A percentile compares a stretch with the other conserved stretches of the same genome.
Conservation (phyloP, 2,797 vertebrate species). For the Crenichthys baileyi region DNA sequence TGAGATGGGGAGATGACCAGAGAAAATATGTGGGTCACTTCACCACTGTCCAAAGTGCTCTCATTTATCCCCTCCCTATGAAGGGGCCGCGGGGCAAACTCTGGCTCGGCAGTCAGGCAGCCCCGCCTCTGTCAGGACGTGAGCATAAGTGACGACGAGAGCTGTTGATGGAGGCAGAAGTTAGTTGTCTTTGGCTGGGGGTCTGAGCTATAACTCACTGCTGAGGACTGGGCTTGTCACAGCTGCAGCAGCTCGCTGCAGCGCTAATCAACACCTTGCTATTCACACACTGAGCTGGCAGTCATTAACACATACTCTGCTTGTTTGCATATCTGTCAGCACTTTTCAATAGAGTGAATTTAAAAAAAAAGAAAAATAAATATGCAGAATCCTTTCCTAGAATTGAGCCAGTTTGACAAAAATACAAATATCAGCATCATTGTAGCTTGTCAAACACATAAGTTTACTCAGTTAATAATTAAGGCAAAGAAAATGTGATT, state of each 20-base stretch:
- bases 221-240: slow-evolving; percentile 45
- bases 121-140: slow-evolving; percentile 61
- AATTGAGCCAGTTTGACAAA: slow-evolving; percentile 27
- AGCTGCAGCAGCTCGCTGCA: slow-evolving; percentile 57
- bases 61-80: slow-evolving; percentile 57
- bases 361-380: slow-evolving; percentile 28
- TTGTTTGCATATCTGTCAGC: slow-evolving; percentile 76
- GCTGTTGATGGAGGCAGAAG: slow-evolving; percentile 61
- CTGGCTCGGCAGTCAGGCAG: slow-evolving; percentile 48
- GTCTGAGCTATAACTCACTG: slow-evolving; percentile 49
- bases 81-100: slow-evolving; percentile 61
- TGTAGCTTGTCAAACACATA: neutral
- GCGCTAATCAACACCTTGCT: slow-evolving; percentile 78
- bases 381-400: slow-evolving; percentile 10
- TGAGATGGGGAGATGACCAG: slow-evolving; percentile 69
- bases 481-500: neutral
- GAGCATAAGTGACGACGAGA: slow-evolving; percentile 54
- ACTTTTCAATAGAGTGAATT: slow-evolving; percentile 67
- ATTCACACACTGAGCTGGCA: slow-evolving; percentile 64
- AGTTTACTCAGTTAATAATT: neutral
- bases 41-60: slow-evolving; percentile 68
- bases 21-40: slow-evolving; percentile 75
- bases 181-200: slow-evolving; percentile 63
- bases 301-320: slow-evolving; percentile 73
- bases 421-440: slow-evolving; percentile 32